Percentiles rank a stretch among this genome's conserved stretches.
Conservation (phyloP, 2,888 invertebrate genomes). For the Eupeodes luniger region DNA sequence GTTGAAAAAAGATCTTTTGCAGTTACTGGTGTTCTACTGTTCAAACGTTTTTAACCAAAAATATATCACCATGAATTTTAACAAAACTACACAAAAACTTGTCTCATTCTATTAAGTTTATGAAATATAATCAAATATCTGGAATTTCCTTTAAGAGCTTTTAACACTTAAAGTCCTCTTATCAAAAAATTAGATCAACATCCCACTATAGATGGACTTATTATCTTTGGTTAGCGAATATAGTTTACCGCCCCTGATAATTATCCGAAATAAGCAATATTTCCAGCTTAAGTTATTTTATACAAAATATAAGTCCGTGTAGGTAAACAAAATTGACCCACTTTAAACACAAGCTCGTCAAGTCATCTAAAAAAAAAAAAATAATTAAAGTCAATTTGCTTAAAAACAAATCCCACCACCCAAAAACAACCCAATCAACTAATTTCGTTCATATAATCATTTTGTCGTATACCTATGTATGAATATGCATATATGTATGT, state of each 20-base stretch:
- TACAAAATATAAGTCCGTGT: no score
- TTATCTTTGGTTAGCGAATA: not conserved
- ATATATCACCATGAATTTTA: not conserved
- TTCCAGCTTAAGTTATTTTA: conserved; percentile 11
- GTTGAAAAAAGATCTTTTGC: no score
- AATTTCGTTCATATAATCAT: conserved; percentile 21
- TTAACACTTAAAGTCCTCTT: not conserved
- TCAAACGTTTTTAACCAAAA: not conserved
- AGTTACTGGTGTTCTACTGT: not conserved
- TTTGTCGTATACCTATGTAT: no score
- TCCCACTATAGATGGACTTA: not conserved
- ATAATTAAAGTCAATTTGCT: conserved; percentile 10
- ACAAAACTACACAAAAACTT: not conserved
- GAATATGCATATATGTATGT: no score
- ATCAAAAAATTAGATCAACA: not conserved
- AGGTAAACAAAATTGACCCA: conserved; percentile 37
- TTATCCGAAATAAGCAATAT: conserved; percentile 33
- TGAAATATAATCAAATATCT: conserved; percentile 1
- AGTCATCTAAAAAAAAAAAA: conserved; percentile 2
- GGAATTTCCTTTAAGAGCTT: not conserved
- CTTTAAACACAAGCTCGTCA: not conserved
- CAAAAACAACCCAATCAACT: not conserved
- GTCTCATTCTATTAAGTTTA: not conserved
- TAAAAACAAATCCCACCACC: not conserved
- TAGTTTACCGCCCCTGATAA: conserved; percentile 26